Evolutionary conservation across 1,140 invertebrate species (phyloP).

Genomic region (Cydia strobilella): DNA sequence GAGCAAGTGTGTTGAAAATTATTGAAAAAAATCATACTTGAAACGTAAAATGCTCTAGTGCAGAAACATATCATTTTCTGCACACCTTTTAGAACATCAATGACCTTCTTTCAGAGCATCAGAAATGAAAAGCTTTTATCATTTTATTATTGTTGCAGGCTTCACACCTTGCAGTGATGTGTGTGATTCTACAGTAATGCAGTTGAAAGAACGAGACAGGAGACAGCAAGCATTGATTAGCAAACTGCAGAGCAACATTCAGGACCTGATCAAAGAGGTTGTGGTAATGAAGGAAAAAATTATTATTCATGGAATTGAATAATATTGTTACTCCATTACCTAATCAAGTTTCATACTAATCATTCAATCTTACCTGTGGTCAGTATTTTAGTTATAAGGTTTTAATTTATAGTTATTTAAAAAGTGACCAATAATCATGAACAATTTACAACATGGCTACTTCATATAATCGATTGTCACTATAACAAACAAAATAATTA

Average conservation of each 20-base stretch:
- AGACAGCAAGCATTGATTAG: constrained; percentile 59
- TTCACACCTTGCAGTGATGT: constrained; percentile 54
- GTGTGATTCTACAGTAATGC: constrained; percentile 56
- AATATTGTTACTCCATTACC: neutral
- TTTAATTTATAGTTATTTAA: neutral
- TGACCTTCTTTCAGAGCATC: too few relatives aligned
- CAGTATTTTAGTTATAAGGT: constrained; percentile 4
- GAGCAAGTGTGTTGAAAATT: too few relatives aligned
- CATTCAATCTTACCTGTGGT: neutral
- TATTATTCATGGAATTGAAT: constrained; percentile 49
- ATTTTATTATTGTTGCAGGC: constrained; percentile 42
- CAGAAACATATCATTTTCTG: too few relatives aligned
- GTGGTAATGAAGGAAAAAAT: constrained; percentile 67
- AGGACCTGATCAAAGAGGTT: constrained; percentile 63
- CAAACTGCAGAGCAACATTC: constrained; percentile 62
- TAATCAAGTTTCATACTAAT: constrained; percentile 1
- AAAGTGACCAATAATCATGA: neutral
- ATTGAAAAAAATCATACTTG: too few relatives aligned
- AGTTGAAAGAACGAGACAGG: constrained; percentile 58
- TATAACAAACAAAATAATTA: too few relatives aligned
- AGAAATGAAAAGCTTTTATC: neutral
- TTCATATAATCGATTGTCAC: too few relatives aligned
- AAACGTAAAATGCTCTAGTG: too few relatives aligned
- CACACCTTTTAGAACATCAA: too few relatives aligned
- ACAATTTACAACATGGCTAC: too few relatives aligned